These are phyloP conservation scores for Andrena cerasifolii DNA, from an alignment of 1,140 invertebrate species.

Conservation along the genomic window DNA sequence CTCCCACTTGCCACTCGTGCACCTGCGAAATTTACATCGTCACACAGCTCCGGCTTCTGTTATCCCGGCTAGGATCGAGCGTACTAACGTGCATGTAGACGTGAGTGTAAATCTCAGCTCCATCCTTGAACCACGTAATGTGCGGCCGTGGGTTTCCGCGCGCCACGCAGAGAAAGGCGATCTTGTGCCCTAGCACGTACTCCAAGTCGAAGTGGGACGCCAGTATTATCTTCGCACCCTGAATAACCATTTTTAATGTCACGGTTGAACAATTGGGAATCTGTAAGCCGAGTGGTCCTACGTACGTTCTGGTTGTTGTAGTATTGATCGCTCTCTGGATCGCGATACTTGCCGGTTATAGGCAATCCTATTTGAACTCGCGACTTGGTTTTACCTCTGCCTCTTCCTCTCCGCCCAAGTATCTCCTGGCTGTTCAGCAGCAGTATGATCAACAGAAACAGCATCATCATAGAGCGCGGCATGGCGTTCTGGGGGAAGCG, in stretches of 20 bases:
- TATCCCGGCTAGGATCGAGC: neutral
- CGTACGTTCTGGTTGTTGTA: conserved; percentile 94
- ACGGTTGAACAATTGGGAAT: neutral
- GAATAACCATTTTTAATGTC: conserved; percentile 2
- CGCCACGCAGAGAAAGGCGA: conserved; percentile 94
- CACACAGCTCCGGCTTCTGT: neutral
- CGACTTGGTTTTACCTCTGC: conserved; percentile 87
- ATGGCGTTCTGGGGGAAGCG: conserved; percentile 72
- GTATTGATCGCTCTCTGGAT: conserved; percentile 93
- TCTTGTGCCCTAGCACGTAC: conserved; percentile 96
- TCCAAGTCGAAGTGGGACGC: conserved; percentile 96
- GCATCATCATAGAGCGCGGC: conserved; percentile 71
- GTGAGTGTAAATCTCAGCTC: conserved; percentile 93
- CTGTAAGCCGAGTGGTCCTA: conserved; percentile 64
- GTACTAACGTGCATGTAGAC: conserved; percentile 92
- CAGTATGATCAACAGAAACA: conserved; percentile 75
- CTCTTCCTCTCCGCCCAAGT: conserved; percentile 84
- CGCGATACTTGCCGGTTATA: conserved; percentile 92
- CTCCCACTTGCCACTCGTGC: conserved; percentile 92
- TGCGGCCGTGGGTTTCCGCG: conserved; percentile 92
- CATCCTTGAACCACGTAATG: conserved; percentile 97
- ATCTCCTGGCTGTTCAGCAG: conserved; percentile 75
- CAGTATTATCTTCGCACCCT: conserved; percentile 95
- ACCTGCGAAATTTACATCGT: conserved; percentile 83
- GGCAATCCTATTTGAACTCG: conserved; percentile 91